phyloP scores from a whole-genome alignment of 2,888 invertebrate species.

The Liopterus haemorrhoidalis region DNA sequence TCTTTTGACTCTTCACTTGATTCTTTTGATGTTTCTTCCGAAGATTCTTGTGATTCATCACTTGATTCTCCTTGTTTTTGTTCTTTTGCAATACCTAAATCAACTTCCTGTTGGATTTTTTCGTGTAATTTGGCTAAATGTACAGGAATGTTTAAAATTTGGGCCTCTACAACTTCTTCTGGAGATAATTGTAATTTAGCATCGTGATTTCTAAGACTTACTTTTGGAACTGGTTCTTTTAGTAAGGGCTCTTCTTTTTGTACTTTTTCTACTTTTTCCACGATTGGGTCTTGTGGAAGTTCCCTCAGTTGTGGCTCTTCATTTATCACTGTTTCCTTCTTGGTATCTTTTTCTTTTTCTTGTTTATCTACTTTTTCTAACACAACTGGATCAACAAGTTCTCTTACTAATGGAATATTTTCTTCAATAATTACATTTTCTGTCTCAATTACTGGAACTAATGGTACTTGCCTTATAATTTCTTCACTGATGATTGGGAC shows the following conservation, averaged over 20 bases:
- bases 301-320: not conserved
- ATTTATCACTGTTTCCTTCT: slow-evolving; percentile 7
- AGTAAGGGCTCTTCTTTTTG: not conserved
- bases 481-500: no score
- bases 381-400: no score
- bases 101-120: no score
- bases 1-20: slow-evolving; percentile 8
- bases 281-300: no score
- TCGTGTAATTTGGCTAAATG: slow-evolving; percentile 12
- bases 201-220: slow-evolving; percentile 33
- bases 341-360: not conserved
- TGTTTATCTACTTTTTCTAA: no score
- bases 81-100: not conserved
- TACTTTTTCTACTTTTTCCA: slow-evolving; percentile 1
- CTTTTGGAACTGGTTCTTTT: no score
- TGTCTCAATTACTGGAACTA: no score
- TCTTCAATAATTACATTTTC: no score
- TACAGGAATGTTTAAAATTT: slow-evolving; percentile 13
- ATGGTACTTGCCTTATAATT: no score
- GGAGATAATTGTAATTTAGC: slow-evolving; percentile 35
- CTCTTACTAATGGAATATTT: no score
- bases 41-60: slow-evolving; percentile 6
- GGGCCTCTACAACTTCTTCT: slow-evolving; percentile 30
- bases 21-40: slow-evolving; percentile 15
- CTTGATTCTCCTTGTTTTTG: slow-evolving; percentile 15